Conservation (phyloP, 2,888 invertebrate species). For the Silvanus unidentatus region DNA sequence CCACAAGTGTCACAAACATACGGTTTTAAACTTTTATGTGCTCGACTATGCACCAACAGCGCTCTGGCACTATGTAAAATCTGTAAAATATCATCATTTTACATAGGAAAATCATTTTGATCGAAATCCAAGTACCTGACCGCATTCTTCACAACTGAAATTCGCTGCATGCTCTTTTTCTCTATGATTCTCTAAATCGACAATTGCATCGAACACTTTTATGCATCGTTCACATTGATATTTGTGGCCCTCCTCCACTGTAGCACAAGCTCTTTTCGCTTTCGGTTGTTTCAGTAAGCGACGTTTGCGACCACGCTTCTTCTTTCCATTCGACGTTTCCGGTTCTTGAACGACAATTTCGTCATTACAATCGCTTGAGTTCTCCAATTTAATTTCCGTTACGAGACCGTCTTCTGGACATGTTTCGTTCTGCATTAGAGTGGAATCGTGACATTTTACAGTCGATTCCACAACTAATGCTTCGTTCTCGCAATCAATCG, state of each 20-base stretch:
- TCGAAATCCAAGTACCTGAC: constrained; percentile 31
- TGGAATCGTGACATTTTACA: too few relatives aligned
- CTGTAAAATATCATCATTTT: constrained; percentile 23
- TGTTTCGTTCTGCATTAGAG: too few relatives aligned
- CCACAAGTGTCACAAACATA: constrained; percentile 58
- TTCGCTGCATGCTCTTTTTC: constrained; percentile 43
- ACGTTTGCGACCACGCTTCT: constrained; percentile 14
- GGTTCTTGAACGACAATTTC: constrained; percentile 2
- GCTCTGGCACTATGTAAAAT: constrained; percentile 44
- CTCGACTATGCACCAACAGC: constrained; percentile 42
- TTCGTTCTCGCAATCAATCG: too few relatives aligned
- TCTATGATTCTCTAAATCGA: constrained; percentile 39
- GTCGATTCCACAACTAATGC: too few relatives aligned
- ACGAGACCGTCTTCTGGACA: constrained; percentile 3
- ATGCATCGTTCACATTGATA: constrained; percentile 45
- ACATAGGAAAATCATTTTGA: too few relatives aligned
- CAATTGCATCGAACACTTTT: constrained; percentile 36
- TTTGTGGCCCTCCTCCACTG: constrained; percentile 36
- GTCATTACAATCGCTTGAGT: neutral
- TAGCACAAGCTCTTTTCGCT: constrained; percentile 31
- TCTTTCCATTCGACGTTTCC: constrained; percentile 16
- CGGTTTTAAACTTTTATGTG: constrained; percentile 46
- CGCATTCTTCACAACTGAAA: constrained; percentile 45
- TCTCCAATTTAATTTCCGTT: constrained; percentile 3
- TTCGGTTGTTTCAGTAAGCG: neutral